Evolutionary conservation across 2,797 vertebrate genomes (phyloP).

Genomic region (Periophthalmus magnuspinnatus): DNA sequence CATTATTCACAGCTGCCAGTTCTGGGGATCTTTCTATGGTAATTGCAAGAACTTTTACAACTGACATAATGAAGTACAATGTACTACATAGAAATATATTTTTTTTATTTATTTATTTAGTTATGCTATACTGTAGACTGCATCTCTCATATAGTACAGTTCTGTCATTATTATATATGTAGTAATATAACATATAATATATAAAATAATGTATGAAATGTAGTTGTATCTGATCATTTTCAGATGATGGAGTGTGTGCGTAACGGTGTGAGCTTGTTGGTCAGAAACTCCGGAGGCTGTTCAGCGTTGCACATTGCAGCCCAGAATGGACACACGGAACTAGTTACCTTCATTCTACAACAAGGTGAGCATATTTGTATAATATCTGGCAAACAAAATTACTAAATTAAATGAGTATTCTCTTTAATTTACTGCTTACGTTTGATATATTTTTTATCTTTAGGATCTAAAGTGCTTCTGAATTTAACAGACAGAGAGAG

Average conservation of each 20-base stretch:
- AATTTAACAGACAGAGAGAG: slow-evolving; percentile 91
- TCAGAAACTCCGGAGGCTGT: slow-evolving; percentile 85
- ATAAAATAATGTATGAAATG: neutral
- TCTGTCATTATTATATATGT: neutral
- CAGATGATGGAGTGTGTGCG: slow-evolving; percentile 88
- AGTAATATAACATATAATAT: too few species aligned
- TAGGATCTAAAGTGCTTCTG: slow-evolving; percentile 91
- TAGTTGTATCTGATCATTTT: neutral
- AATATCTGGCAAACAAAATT: neutral
- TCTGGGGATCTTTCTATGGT: slow-evolving; percentile 69
- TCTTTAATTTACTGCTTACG: neutral
- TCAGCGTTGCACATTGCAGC: slow-evolving; percentile 90
- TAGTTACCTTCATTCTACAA: slow-evolving; percentile 90
- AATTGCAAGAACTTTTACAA: slow-evolving; percentile 19
- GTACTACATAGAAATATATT: too few species aligned
- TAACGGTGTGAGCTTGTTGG: slow-evolving; percentile 87
- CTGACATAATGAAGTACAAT: too few species aligned
- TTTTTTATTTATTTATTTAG: too few species aligned
- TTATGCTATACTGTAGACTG: too few species aligned
- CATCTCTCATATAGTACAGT: too few species aligned
- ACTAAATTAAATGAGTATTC: neutral
- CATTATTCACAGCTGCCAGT: slow-evolving; percentile 72
- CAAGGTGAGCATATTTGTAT: slow-evolving; percentile 80
- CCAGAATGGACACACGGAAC: slow-evolving; percentile 83
- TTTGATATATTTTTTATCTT: slow-evolving; percentile 17